Base-by-base conservation (phyloP, 1,140 invertebrate genomes). In the Armadillidium nasatum region DNA sequence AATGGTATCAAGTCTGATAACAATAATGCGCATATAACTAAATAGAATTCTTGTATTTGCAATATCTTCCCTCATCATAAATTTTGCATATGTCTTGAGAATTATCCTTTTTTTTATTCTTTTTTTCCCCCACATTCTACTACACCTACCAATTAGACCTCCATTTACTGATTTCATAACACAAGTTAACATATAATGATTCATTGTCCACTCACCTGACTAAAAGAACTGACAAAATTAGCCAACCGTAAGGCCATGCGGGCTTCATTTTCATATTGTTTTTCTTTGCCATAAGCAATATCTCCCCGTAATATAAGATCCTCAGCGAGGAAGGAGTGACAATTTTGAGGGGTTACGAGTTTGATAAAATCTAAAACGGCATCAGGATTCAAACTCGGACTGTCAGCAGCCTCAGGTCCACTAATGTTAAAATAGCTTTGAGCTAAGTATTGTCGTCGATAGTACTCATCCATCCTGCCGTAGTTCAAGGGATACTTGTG, bases 191-290 rank as follows among this genome's bases (percentile, higher is more conserved):
- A n/a, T n/a, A n/a, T 7, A 70, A 9, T 19, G 10, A 19, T 15
- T 72, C 19, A 33, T 6, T 33, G 71, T 66, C 73, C 33, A 84
- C n/a, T n/a, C n/a, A 93, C 89, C 88, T 98, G 96, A 77, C 97
- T 85, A 84, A 97, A 98, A 19, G 92, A 92, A 83, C 94, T 95
- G 71, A 97, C 91, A 83, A 98, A 98, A 84, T 99, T 97, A 0
- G 96, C 93, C 72, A 98, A 86, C 73, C 96, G 88, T 10, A 97
- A 87, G 0, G 96, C 97, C 90, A 96, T 97, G 85, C 95, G 92
- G 7, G 96, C 96, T 87, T 97, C 93, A 83, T 96, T 95, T 83
- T 94, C 91, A 83, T 96, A 96, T 84, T 95, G 95, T 76, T 92
- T 90, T 80, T 94, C 89, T 0, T 92, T 92, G 0, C 95, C 95